Conservation (phyloP, 2,113 vertebrate species). For the Esox niger region DNA sequence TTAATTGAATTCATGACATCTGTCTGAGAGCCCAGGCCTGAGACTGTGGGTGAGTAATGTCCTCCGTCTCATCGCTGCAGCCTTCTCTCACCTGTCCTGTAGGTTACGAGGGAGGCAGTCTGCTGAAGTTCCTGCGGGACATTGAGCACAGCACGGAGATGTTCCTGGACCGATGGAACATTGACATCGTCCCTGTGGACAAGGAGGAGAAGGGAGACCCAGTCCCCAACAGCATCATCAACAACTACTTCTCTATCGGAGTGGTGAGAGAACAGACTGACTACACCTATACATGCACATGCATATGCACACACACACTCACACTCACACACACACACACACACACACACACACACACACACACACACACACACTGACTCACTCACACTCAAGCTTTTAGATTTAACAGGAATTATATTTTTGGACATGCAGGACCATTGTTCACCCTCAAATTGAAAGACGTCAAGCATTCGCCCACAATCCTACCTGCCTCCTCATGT, state of each 20-base stretch:
- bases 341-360: not conserved
- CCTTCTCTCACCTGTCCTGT: conserved; percentile 1
- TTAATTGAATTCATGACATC: too few species aligned
- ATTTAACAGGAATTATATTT: too few species aligned
- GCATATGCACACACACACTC: not conserved
- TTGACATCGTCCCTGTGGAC: conserved; percentile 84
- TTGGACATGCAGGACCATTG: too few species aligned
- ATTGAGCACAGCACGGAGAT: conserved; percentile 92
- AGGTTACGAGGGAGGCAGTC: conserved; percentile 95
- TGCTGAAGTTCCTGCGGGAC: conserved; percentile 90
- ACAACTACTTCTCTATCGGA: conserved; percentile 97
- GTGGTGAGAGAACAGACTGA: conserved; percentile 78
- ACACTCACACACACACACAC: not conserved
- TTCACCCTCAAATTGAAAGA: too few species aligned
- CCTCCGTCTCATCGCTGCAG: not conserved
- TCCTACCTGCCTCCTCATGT: too few species aligned
- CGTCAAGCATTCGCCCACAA: not conserved
- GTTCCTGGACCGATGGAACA: conserved; percentile 90
- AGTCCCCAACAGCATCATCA: conserved; percentile 89
- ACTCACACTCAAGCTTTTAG: too few species aligned
- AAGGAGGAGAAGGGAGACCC: conserved; percentile 85
- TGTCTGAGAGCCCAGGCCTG: too few species aligned
- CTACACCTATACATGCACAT: not conserved
- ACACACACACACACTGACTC: not conserved
- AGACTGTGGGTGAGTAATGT: not conserved